Conservation (phyloP, 2,113 vertebrate species). For the Neolamprologus variostigma region DNA sequence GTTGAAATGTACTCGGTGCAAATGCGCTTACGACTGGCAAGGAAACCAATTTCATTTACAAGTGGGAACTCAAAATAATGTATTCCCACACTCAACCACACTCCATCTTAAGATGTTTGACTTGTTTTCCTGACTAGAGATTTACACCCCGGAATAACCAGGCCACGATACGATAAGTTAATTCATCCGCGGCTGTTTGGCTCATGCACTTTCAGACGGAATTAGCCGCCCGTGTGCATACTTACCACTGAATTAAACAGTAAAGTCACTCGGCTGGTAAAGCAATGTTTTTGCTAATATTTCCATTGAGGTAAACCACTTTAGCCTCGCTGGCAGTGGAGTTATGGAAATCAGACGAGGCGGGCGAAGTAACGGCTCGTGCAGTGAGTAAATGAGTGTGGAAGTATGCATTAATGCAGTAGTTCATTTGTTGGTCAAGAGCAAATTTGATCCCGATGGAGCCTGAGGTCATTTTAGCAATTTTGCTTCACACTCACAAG, state of each 20-base stretch:
- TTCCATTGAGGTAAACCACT: background rate
- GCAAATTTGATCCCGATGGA: background rate
- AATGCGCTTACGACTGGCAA: slow-evolving; percentile 61
- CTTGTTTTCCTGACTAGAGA: slow-evolving; percentile 43
- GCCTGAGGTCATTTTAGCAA: slow-evolving; percentile 9
- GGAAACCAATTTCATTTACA: slow-evolving; percentile 66
- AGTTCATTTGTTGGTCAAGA: slow-evolving; percentile 15
- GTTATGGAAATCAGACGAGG: background rate
- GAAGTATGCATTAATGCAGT: background rate
- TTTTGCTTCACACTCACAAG: slow-evolving; percentile 4
- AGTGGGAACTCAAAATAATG: slow-evolving; percentile 53
- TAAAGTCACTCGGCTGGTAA: background rate
- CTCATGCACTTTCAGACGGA: background rate
- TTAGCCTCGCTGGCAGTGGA: background rate
- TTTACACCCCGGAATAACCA: slow-evolving; percentile 21
- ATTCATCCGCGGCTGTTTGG: slow-evolving; percentile 17
- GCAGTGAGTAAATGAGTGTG: background rate
- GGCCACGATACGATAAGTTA: slow-evolving; percentile 9
- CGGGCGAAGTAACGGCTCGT: background rate
- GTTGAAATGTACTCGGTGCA: slow-evolving; percentile 63
- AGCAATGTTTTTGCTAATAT: background rate
- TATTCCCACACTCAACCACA: slow-evolving; percentile 32
- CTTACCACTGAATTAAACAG: background rate
- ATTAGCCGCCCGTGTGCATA: background rate
- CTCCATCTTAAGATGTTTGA: slow-evolving; percentile 36